Evolutionary conservation across 1,140 invertebrate genomes (phyloP), one percentile per base, ranked within the genome.

Genomic region (Pectinophora gossypiella): DNA sequence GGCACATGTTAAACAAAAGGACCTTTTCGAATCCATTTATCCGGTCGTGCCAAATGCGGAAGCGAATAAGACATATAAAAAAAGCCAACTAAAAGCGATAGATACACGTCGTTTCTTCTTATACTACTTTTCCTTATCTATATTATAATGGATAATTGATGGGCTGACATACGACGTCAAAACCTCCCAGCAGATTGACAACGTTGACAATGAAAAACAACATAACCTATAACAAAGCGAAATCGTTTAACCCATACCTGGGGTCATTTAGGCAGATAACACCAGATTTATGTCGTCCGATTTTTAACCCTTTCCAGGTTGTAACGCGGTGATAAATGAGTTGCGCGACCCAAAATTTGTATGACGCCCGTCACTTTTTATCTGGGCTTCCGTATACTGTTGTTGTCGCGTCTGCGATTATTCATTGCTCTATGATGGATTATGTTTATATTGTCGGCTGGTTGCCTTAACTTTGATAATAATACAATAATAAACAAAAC

Each of bases 211-310:
- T 32, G 27, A 32, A 32, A 32, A 32, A 32, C 27, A 12, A 32
- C 27, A n/a, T n/a, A 32, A n/a, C 27, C 27, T n/a, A n/a, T n/a
- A 32, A 32, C 27, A 32, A 32, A 32, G n/a, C 27, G n/a, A n/a
- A 32, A 32, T 32, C 27, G 27, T n/a, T 32, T 32, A 3, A 32
- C 27, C 27, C 27, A 15, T 15, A 6, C 38, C 38, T 9, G 10
- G 22, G 48, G 48, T 22, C 44, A 46, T 46, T 46, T 46, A 22
- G 36, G 21, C 36, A 40, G 48, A 51, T 51, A 51, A 51, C 38
- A 19, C 20, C 20, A 35, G 48, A 51, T 51, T 51, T 51, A 51
- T 51, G 36, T 12, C 48, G 36, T 0, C 20, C 40, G 21, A 51
- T 51, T 51, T 51, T 51, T 51, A 51, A 15, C 36, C 48, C 38